Conservation (phyloP, 1,140 invertebrate species). For the Pseudobourletiella spinata region DNA sequence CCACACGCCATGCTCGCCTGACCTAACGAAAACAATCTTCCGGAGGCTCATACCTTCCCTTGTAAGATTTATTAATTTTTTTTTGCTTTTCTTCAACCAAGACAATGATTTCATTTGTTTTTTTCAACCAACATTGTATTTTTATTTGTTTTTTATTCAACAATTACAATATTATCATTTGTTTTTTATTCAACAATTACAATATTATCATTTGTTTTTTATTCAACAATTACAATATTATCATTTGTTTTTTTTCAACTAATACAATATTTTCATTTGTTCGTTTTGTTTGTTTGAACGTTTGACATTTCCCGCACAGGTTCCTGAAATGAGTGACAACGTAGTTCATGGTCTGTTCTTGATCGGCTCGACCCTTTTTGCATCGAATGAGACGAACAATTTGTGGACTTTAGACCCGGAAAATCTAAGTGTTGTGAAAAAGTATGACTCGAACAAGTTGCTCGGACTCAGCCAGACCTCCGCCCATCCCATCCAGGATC, state of each 20-base stretch:
- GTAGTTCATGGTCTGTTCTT: not conserved
- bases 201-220: no score
- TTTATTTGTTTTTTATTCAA: no score
- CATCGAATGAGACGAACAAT: not conserved
- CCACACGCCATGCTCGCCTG: not conserved
- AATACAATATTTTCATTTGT: not conserved
- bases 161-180: no score
- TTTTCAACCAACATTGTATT: no score
- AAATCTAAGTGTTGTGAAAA: not conserved
- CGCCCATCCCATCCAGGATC: not conserved
- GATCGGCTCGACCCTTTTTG: not conserved
- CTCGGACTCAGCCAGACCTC: not conserved
- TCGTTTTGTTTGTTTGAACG: not conserved
- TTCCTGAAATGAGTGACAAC: not conserved
- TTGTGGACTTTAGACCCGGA: not conserved
- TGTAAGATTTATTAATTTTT: no score
- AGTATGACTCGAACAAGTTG: not conserved
- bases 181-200: no score
- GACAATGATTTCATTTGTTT: no score
- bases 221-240: no score
- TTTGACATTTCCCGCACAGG: no score
- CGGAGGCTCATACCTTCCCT: not conserved
- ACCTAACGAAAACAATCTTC: not conserved
- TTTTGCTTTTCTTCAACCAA: no score
- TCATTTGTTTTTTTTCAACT: not conserved